A percentile compares a stretch with the other conserved stretches of the same genome.
Evolutionary conservation across 2,113 vertebrate genomes (phyloP).

Genomic region (Sitta europaea): DNA sequence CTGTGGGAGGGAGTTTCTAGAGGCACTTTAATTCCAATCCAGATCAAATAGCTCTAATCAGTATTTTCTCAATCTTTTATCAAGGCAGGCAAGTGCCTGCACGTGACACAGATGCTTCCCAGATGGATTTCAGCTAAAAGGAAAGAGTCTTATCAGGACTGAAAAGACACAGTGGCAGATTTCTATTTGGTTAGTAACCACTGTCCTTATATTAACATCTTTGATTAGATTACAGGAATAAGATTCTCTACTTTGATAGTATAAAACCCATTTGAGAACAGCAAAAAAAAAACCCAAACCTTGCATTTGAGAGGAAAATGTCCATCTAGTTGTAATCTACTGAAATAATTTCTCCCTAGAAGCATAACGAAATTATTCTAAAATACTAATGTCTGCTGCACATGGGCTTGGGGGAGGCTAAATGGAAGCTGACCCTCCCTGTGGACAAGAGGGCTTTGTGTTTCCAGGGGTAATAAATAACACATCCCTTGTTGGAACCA

Average conservation of each 20-base stretch:
- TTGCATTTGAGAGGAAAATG: not conserved
- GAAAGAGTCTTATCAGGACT: not conserved
- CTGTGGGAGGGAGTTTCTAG: not conserved
- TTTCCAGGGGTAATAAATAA: conserved; percentile 5
- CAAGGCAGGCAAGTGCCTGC: not conserved
- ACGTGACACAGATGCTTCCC: not conserved
- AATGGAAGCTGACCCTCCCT: not conserved
- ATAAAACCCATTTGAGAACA: not conserved
- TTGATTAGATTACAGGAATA: not conserved
- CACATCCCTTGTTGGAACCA: not conserved
- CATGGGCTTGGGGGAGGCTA: not conserved
- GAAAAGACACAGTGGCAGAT: not conserved
- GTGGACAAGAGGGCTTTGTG: not conserved
- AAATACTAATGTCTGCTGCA: not conserved
- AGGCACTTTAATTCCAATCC: not conserved
- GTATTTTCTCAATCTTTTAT: not conserved
- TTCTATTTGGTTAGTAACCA: not conserved
- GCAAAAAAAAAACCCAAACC: not conserved
- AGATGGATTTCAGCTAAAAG: not conserved
- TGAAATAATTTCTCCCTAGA: not conserved
- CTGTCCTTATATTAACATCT: not conserved
- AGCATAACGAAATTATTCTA: not conserved
- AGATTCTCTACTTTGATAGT: not conserved
- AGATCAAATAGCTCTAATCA: not conserved
- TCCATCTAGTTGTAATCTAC: not conserved